Evolutionary conservation across 2,888 invertebrate species (phyloP).

Genomic region (Sericinus montela): DNA sequence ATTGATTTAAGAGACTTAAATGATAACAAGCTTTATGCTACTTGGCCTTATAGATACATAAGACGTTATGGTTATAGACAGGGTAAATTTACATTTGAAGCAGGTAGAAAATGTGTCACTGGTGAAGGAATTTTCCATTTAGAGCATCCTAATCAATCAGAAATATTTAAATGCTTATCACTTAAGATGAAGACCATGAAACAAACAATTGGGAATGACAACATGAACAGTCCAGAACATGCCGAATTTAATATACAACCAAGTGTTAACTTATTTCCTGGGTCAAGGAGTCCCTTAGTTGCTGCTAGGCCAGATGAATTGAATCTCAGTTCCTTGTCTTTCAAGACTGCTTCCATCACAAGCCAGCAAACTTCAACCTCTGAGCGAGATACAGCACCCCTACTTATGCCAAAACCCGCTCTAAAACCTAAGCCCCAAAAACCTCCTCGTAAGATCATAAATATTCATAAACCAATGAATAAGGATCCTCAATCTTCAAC

Average conservation of each 20-base stretch:
- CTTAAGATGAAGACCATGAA: conserved; percentile 94
- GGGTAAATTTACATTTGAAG: conserved; percentile 93
- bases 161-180: conserved; percentile 89
- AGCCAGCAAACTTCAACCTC: conserved; percentile 58
- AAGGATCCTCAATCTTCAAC: conserved; percentile 58
- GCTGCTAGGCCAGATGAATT: conserved; percentile 76
- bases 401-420: conserved; percentile 77
- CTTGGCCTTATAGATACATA: conserved; percentile 92
- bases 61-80: conserved; percentile 91
- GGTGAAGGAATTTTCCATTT: conserved; percentile 91
- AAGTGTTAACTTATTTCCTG: conserved; percentile 87
- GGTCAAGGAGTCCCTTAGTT: conserved; percentile 89
- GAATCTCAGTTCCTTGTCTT: conserved; percentile 65
- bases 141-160: conserved; percentile 89
- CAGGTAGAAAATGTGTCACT: conserved; percentile 91
- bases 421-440: conserved; percentile 81
- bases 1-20: conserved; percentile 85
- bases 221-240: conserved; percentile 81
- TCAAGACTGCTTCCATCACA: conserved; percentile 63
- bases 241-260: conserved; percentile 86
- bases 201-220: conserved; percentile 86
- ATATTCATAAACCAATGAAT: conserved; percentile 52
- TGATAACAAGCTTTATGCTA: conserved; percentile 82
- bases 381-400: conserved; percentile 63
- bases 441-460: conserved; percentile 80